Base-by-base conservation (phyloP, 1,140 invertebrate species). In the Drosophila pachea region DNA sequence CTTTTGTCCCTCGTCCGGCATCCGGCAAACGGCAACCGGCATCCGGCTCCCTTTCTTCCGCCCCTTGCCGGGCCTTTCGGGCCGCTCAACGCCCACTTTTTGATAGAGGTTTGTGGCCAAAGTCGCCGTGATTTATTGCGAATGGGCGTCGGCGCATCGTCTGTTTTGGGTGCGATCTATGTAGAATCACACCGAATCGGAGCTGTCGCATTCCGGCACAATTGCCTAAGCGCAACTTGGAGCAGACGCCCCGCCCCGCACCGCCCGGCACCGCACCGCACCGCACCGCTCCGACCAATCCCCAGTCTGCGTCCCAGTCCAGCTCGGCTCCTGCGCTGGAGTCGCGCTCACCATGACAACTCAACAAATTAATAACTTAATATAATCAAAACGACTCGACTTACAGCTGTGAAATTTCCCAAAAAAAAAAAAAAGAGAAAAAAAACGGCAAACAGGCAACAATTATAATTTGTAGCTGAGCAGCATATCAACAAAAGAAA, bases 361-460 rank as follows among this genome's bases (percentile, higher is more conserved):
- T 86, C 81, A 86, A 86, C 81, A 86, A 86, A 86, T 86, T 86
- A 86, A 86, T 86, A 86, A 86, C 81, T 86, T 86, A 86, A 86
- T 86, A 86, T 77, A 86, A 86, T 86, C 82, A 86, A 81, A 86
- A 73, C 71, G 69, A 79, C 49, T 74, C 68, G 69, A 67, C 68
- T 83, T 76, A 79, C 81, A 86, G 81, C 81, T 86, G 81, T 86
- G 82, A 77, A 86, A 62, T 69, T 86, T 86, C 81, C 82, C 76
- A 86, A 84, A 86, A 86, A 83, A 78, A 81, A 74, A 67, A 68
- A 58, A 68, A 81, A 74, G 60, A 71, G 53, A 64, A 62, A 60
- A 32, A 50, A 42, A 76, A 73, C 69, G 47, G 65, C 64, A 81
- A 81, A 72, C 61, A 60, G 76, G 55, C 76, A 78, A 74, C 78